phyloP scores from a whole-genome alignment of 2,888 invertebrate species.

The Allolobophora icterica region DNA sequence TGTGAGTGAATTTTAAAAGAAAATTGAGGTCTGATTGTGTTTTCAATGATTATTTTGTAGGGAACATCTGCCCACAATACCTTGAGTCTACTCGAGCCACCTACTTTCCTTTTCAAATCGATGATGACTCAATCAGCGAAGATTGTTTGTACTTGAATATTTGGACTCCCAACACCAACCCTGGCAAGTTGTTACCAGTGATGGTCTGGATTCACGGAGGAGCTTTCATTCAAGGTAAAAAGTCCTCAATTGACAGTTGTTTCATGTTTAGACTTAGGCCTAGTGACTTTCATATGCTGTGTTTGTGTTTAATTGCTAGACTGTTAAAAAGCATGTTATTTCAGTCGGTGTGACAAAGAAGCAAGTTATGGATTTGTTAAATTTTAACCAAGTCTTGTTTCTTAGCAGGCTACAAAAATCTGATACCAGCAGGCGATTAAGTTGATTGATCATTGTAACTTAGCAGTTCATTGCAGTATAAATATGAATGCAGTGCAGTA shows the following conservation, averaged over 20 bases:
- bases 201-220: slow-evolving; percentile 81
- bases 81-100: neutral
- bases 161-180: slow-evolving; percentile 75
- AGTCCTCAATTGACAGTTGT: neutral
- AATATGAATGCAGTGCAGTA: too few relatives aligned
- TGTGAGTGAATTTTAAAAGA: too few relatives aligned
- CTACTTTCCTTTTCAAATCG: slow-evolving; percentile 47
- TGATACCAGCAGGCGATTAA: too few relatives aligned
- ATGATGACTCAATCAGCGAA: slow-evolving; percentile 70
- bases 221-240: slow-evolving; percentile 63
- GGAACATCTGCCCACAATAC: slow-evolving; percentile 43
- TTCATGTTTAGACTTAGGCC: neutral
- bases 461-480: too few relatives aligned
- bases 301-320: neutral
- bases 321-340: neutral
- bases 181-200: slow-evolving; percentile 71
- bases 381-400: too few relatives aligned
- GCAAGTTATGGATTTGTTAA: neutral
- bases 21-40: neutral
- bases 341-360: neutral
- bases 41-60: slow-evolving; percentile 25
- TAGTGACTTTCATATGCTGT: neutral
- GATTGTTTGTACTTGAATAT: slow-evolving; percentile 95
- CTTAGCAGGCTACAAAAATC: too few relatives aligned
- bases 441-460: too few relatives aligned